A percentile compares a stretch with the other conserved stretches of the same genome.
These are phyloP conservation scores for Epizoanthus scotinus DNA, from an alignment of 92 coral and sea anemone genomes.

Conservation along the genomic window DNA sequence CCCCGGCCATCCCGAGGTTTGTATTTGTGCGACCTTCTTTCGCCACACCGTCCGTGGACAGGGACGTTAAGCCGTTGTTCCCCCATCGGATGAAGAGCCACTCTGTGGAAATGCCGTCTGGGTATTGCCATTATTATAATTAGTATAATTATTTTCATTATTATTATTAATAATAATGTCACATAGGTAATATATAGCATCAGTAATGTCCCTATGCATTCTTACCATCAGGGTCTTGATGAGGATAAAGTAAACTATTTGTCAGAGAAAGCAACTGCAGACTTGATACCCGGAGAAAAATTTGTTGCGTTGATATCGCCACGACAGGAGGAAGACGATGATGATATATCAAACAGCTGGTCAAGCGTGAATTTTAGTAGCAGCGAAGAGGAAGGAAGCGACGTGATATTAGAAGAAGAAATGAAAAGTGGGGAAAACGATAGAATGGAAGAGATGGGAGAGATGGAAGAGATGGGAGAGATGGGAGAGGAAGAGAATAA, in stretches of 20 bases:
- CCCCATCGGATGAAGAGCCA: no score
- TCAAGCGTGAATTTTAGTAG: background rate
- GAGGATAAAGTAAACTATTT: background rate
- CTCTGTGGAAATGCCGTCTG: no score
- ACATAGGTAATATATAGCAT: no score
- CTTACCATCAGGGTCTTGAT: background rate
- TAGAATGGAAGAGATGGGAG: background rate
- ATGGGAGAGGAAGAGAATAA: background rate
- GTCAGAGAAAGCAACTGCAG: background rate
- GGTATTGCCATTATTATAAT: no score
- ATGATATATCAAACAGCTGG: background rate
- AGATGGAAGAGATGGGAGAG: no score
- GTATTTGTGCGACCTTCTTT: no score
- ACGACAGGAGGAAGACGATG: background rate
- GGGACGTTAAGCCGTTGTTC: no score
- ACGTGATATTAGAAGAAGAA: background rate
- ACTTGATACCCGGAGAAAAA: background rate
- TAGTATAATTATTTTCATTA: no score
- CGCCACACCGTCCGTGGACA: no score
- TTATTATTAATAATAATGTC: no score
- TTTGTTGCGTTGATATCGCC: background rate
- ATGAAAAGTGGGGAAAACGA: background rate
- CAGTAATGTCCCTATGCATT: background rate
- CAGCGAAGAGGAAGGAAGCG: background rate
- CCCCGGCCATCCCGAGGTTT: no score